Base-by-base conservation (phyloP, 2,888 invertebrate species). In the Liposcelis brunnea region DNA sequence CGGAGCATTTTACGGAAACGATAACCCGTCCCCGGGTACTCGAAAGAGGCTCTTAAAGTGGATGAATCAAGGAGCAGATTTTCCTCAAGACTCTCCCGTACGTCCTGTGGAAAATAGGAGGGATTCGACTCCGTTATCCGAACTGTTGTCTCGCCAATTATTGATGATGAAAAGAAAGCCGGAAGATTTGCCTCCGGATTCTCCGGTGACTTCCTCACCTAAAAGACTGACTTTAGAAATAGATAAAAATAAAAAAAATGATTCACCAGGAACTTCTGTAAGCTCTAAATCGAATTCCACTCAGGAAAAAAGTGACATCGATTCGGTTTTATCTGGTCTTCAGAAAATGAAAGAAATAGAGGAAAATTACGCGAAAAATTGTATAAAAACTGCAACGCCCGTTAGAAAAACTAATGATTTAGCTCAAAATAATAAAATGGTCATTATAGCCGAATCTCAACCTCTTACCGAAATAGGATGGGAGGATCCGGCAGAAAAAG, bases 401-500 rank as follows among this genome's bases (percentile, higher is more conserved):
- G 11, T 19, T 8, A 3, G n/a, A 11, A n/a, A 12, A n/a, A 6
- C 40, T 6, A 21, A 14, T 7, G 40, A 40, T 8, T 6, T 26
- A 4, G 5, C 4, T 26, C 26, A 26, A 4, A 8, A 26, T 8
- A n/a, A 16, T 8, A 40, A 5, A 6, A 6, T 40, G 19, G 40
- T 40, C 15, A 40, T 40, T 36, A 18, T 36, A 3, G 19, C 40
- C n/a, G 50, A 49, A 6, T 50, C 50, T 2, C 49, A 50, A 34
- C 48, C 47, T 2, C 40, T 43, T n/a, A 40, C 40, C 5, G 48
- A 46, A 10, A 47, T 49, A 6, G 49, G 44, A n/a, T 50, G 50
- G 50, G 48, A 49, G 11, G 50, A 50, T 16, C 50, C 50, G 5
- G 44, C 46, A 11, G 48, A 50, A 12, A 19, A 32, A 6, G 47